These are phyloP conservation scores for Bergia sp. DNA, from an alignment of 92 coral and sea anemone genomes.

Conservation along the genomic window DNA sequence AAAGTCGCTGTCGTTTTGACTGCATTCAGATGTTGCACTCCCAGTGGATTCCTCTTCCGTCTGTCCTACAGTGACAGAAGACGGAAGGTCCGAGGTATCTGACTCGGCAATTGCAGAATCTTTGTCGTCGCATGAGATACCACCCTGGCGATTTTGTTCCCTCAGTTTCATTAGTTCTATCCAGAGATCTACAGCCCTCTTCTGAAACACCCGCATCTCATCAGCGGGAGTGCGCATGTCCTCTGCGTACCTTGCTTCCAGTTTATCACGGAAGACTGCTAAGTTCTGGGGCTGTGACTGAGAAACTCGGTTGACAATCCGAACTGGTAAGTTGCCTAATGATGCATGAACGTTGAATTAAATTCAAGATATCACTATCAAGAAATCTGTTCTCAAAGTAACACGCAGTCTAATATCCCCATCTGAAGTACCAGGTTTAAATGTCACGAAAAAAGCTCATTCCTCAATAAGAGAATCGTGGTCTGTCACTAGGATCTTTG, in stretches of 20 bases:
- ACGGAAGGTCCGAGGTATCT: slow-evolving; percentile 1
- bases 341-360: not conserved
- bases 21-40: not conserved
- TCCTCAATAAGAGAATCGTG: too few relatives aligned
- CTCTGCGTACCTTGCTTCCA: slow-evolving; percentile 74
- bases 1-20: slow-evolving; percentile 30
- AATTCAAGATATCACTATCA: not conserved
- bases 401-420: too few relatives aligned
- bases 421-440: not conserved
- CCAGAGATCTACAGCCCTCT: slow-evolving; percentile 64
- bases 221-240: slow-evolving; percentile 60
- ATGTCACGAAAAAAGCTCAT: not conserved
- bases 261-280: slow-evolving; percentile 72
- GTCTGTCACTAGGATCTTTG: too few relatives aligned
- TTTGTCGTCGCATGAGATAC: slow-evolving; percentile 1
- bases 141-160: slow-evolving; percentile 39
- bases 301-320: slow-evolving; percentile 88
- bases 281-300: slow-evolving; percentile 92
- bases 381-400: not conserved
- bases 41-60: slow-evolving; percentile 1
- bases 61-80: not conserved
- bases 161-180: slow-evolving; percentile 65
- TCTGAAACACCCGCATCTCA: slow-evolving; percentile 57
- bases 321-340: slow-evolving; percentile 85
- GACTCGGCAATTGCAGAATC: slow-evolving; percentile 33